These are phyloP conservation scores for Poecile montanus DNA, from an alignment of 2,797 vertebrate genomes.

Conservation along the genomic window DNA sequence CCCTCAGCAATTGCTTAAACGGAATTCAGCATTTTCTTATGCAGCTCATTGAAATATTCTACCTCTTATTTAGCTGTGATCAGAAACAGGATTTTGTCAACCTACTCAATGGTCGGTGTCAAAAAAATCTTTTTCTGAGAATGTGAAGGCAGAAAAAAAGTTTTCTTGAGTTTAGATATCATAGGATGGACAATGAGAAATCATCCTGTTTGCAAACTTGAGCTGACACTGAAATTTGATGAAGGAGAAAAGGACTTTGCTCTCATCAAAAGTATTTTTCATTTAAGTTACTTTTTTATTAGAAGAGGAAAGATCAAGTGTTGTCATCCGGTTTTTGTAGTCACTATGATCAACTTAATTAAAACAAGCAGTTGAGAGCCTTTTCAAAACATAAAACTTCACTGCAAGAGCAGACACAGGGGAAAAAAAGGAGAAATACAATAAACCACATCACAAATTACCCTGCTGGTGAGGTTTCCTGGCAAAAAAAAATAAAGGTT, in stretches of 20 bases:
- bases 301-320: background rate
- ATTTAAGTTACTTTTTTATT: background rate
- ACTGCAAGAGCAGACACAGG: background rate
- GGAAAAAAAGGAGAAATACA: background rate
- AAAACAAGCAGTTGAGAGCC: background rate
- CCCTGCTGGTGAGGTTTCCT: background rate
- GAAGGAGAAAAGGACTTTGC: background rate
- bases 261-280: background rate
- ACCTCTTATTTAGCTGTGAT: background rate
- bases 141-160: background rate
- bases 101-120: background rate
- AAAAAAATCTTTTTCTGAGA: background rate
- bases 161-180: background rate
- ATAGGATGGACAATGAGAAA: background rate
- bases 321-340: background rate
- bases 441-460: constrained; percentile 19
- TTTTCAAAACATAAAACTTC: background rate
- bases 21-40: background rate
- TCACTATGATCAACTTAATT: background rate
- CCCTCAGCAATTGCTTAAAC: background rate
- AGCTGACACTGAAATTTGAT: background rate
- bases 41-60: background rate
- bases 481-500: background rate
- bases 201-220: background rate
- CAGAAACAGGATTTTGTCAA: background rate